These are phyloP conservation scores for Leptopilina boulardi DNA, from an alignment of 1,140 invertebrate genomes.

Conservation along the genomic window DNA sequence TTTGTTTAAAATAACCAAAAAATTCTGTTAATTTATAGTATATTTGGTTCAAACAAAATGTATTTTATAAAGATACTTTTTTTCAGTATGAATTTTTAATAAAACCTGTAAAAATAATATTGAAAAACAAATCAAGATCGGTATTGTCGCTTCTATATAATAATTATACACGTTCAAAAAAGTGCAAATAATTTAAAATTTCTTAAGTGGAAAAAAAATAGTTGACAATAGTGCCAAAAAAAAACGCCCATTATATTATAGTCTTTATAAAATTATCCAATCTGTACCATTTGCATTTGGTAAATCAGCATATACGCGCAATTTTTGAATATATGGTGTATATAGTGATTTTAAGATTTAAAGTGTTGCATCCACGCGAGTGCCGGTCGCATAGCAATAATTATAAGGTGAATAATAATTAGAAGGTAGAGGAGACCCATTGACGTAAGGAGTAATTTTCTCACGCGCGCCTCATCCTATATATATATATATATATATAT, in stretches of 20 bases:
- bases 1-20: too few relatives aligned
- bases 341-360: neutral
- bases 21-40: too few relatives aligned
- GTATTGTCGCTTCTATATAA: too few relatives aligned
- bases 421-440: constrained; percentile 7
- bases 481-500: too few relatives aligned
- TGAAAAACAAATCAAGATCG: too few relatives aligned
- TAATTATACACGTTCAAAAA: too few relatives aligned
- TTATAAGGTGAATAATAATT: constrained; percentile 33
- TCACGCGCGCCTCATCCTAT: constrained; percentile 16
- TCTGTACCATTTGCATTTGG: constrained; percentile 14
- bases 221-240: neutral
- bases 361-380: constrained; percentile 23
- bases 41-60: too few relatives aligned
- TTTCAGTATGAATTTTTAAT: too few relatives aligned
- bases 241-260: neutral
- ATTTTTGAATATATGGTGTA: neutral
- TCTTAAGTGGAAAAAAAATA: too few relatives aligned
- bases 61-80: too few relatives aligned
- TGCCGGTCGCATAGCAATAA: constrained; percentile 13
- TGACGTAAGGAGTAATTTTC: constrained; percentile 13
- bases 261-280: constrained; percentile 15
- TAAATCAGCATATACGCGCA: neutral
- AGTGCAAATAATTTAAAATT: neutral
- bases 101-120: too few relatives aligned